A percentile compares a stretch with the other conserved stretches of the same genome.
Evolutionary conservation across 2,888 invertebrate genomes (phyloP).

Genomic region (Ceramica pisi): DNA sequence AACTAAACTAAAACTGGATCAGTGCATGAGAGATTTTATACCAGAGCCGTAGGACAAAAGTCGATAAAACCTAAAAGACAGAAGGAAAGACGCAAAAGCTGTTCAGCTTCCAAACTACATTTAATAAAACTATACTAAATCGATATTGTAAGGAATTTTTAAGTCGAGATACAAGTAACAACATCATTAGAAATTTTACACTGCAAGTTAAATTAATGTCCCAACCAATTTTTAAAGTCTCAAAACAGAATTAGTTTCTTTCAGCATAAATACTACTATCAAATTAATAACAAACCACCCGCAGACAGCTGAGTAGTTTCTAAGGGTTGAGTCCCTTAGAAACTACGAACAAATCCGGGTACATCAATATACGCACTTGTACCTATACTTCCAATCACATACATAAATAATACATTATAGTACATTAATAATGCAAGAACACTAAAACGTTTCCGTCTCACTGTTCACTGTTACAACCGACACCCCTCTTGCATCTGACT

Average conservation of each 20-base stretch:
- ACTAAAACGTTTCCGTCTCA: constrained; percentile 47
- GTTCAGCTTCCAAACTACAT: neutral
- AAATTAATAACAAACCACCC: neutral
- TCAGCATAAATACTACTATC: neutral
- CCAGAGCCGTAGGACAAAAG: neutral
- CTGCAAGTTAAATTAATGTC: too few relatives aligned
- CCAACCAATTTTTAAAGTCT: too few relatives aligned
- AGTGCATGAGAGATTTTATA: neutral
- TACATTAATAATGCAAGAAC: constrained; percentile 50
- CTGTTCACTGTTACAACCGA: constrained; percentile 32
- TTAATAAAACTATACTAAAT: neutral
- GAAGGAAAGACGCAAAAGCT: neutral
- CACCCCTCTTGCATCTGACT: constrained; percentile 50
- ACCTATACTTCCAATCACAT: constrained; percentile 34
- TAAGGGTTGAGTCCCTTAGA: neutral
- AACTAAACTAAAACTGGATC: neutral
- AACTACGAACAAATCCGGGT: constrained; percentile 2
- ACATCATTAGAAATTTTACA: neutral
- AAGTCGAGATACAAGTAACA: neutral
- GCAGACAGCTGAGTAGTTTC: neutral
- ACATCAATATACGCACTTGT: neutral
- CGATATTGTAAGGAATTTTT: neutral
- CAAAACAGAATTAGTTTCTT: neutral
- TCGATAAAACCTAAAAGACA: neutral
- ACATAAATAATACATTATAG: constrained; percentile 40